phyloP scores from a whole-genome alignment of 35 echinoderm and acorn worm species.

The Ophioderma brevispina region DNA sequence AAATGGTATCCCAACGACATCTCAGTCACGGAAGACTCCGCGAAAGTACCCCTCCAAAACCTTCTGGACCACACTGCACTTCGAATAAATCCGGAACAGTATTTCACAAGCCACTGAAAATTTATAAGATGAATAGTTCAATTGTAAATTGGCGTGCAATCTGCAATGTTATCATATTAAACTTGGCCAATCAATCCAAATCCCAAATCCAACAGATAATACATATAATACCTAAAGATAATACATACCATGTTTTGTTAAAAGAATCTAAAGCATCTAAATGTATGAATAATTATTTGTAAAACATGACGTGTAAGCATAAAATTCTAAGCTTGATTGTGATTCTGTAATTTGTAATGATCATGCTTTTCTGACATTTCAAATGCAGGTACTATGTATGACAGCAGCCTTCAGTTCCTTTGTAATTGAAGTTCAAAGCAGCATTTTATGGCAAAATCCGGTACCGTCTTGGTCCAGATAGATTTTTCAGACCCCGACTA shows the following conservation, averaged over 20 bases:
- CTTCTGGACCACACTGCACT: constrained; percentile 66
- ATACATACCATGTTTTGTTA: too few species aligned
- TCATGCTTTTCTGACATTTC: constrained; percentile 48
- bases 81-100: constrained; percentile 44
- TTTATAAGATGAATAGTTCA: constrained; percentile 21
- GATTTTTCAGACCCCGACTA: constrained; percentile 46
- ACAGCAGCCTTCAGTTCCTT: constrained; percentile 37
- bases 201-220: too few species aligned
- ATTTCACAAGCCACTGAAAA: constrained; percentile 36
- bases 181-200: too few species aligned
- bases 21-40: constrained; percentile 40
- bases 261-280: too few species aligned
- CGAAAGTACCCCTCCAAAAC: constrained; percentile 52
- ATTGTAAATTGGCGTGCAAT: constrained; percentile 44
- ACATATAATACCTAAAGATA: too few species aligned
- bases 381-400: constrained; percentile 16
- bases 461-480: constrained; percentile 38
- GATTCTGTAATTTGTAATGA: too few species aligned
- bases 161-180: too few species aligned
- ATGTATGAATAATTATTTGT: too few species aligned
- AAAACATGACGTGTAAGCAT: too few species aligned
- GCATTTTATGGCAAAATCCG: constrained; percentile 43
- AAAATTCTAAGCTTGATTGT: too few species aligned
- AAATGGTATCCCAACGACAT: constrained; percentile 44
- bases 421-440: constrained; percentile 52